Evolutionary conservation across 2,888 invertebrate species (phyloP), one percentile per base, ranked within the genome.

Genomic region (Acronicta aceris): DNA sequence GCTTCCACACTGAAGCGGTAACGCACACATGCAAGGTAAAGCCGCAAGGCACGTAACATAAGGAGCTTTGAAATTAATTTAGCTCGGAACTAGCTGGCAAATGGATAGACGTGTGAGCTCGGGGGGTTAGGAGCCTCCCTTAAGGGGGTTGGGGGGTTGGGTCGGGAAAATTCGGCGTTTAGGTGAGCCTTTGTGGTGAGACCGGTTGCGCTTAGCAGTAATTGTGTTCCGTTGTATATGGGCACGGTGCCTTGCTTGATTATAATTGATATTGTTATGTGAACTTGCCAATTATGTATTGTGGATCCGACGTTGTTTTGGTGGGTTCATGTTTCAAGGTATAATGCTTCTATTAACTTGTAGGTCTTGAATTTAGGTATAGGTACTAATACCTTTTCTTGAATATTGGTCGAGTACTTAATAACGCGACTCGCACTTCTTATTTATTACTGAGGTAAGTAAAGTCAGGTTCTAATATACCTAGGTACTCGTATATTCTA

Each of bases 11-110:
- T 81, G 76, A 60, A 60, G 59, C 64, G 58, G 41, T 38, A 64
- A 86, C 92, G 64, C 93, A 92, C 93, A 93, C 92, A 91, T 78
- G 70, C 79, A 83, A 58, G 81, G 79, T 81, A 92, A 94, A 94
- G 93, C 94, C 94, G 92, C 94, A 94, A 93, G 94, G 94, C 93
- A 94, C 94, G 94, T 93, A 94, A 93, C 94, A 93, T 94, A 94
- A 94, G 94, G 94, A 94, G 94, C 94, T 94, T 94, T 92, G 94
- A 94, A 94, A 94, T 94, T 94, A 94, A 94, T 94, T 94, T 94
- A 94, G 94, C 94, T 92, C 91, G 93, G 94, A 94, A 94, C 94
- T 94, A 94, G 94, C 94, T 94, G 92, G 94, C 94, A 94, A 94
- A 94, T 94, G 94, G 94, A 94, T 94, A 94, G 94, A 94, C 94